Base-by-base conservation (phyloP, 2,797 vertebrate species). In the Platyrinchus mystaceus region DNA sequence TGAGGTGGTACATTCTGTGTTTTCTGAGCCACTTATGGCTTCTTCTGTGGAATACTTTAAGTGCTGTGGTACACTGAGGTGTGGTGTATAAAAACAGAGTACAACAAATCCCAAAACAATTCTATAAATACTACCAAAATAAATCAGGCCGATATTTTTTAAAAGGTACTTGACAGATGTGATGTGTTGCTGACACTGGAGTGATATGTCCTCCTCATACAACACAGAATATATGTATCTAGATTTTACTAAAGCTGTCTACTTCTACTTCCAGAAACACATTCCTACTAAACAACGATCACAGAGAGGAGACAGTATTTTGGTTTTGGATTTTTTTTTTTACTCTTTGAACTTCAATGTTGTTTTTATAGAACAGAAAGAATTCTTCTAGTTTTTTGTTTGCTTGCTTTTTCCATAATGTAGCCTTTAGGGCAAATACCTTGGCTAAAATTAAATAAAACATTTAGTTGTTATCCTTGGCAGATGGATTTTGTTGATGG, bases 391-490 rank as follows among this genome's bases (percentile, higher is more conserved):
- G 15, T 21, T 46, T 85, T 74, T n/a, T 43, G 9, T 19, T 66
- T 36, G 23, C 17, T 30, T 68, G 14, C 6, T 66, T 62, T 39
- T 80, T 56, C 9, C 14, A 34, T 78, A 13, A 26, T 87, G 44
- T 62, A 86, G 66, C 94, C 92, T 94, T 94, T 94, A 95, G 46
- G 47, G 75, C 22, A 76, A 74, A 83, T 52, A 91, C 83, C 68
- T 91, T 93, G 82, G 58, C 83, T 93, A 37, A 88, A 87, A 89
- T 79, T 78, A 94, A 97, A 83, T 82, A 85, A 91, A 96, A 86
- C 68, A 47, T 81, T 83, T 64, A 69, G 44, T 86, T 97, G 66
- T 94, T 96, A 59, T 93, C 77, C 92, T 96, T 97, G 91, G 95
- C 93, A 96, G 78, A 96, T 86, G 55, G 67, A 87, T 93, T 94